A percentile compares a stretch with the other conserved stretches of the same genome.
These are phyloP conservation scores for Linnaemya tessellans DNA, from an alignment of 2,888 invertebrate genomes.

Conservation along the genomic window DNA sequence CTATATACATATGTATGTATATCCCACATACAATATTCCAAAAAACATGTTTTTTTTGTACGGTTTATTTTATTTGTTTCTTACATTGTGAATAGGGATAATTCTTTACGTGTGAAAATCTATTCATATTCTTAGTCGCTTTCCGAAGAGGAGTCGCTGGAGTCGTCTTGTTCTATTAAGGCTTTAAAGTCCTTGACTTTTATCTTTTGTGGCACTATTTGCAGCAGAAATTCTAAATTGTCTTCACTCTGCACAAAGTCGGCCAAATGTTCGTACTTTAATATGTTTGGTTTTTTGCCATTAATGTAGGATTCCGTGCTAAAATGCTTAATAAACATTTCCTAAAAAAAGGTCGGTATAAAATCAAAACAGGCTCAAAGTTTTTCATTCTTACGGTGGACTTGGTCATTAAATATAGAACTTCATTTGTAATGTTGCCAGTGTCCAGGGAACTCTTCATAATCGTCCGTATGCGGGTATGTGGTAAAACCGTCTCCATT, in stretches of 20 bases:
- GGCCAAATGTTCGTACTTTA: constrained; percentile 81
- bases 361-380: not conserved
- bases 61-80: constrained; percentile 32
- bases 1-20: not conserved
- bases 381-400: constrained; percentile 75
- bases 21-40: constrained; percentile 46
- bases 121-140: constrained; percentile 46
- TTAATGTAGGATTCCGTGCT: constrained; percentile 78
- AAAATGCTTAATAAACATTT: constrained; percentile 81
- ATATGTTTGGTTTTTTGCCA: constrained; percentile 72
- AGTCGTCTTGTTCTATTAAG: constrained; percentile 74
- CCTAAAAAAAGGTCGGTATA: constrained; percentile 68
- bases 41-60: constrained; percentile 22
- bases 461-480: constrained; percentile 80
- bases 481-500: constrained; percentile 78
- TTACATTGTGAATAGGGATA: not conserved
- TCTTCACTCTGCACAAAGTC: constrained; percentile 78
- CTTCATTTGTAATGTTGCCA: constrained; percentile 80
- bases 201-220: constrained; percentile 82
- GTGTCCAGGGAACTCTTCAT: constrained; percentile 82
- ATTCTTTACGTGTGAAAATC: not conserved
- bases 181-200: constrained; percentile 81
- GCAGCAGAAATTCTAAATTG: constrained; percentile 80
- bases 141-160: constrained; percentile 67
- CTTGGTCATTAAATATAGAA: constrained; percentile 79